Evolutionary conservation across 1,140 invertebrate species (phyloP).

Genomic region (Galleria mellonella): DNA sequence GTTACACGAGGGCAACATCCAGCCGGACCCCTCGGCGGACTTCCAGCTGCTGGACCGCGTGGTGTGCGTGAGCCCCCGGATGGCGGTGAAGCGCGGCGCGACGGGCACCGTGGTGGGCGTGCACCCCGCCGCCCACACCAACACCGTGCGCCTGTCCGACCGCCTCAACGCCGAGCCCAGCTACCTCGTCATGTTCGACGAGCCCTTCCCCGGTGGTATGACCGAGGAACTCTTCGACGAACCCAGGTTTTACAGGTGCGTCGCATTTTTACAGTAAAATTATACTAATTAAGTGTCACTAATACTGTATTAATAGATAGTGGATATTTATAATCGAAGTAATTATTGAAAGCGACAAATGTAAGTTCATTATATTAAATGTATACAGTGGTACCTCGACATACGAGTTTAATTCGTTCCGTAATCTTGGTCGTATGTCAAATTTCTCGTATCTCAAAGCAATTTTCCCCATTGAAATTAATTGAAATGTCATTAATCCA

Average conservation of each 20-base stretch:
- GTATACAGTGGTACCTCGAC: too few species aligned
- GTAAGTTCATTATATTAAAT: too few species aligned
- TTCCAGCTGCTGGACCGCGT: constrained; percentile 89
- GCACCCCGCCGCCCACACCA: constrained; percentile 68
- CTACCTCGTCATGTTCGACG: constrained; percentile 87
- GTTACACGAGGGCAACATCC: constrained; percentile 67
- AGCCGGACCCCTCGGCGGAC: constrained; percentile 80
- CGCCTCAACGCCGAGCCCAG: constrained; percentile 69
- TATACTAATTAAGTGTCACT: too few species aligned
- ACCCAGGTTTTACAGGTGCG: constrained; percentile 56
- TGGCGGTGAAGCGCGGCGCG: constrained; percentile 88
- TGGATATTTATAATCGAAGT: too few species aligned
- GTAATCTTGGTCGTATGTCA: too few species aligned
- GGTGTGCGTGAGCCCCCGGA: constrained; percentile 83
- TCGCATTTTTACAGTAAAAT: neutral
- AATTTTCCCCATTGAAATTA: too few species aligned
- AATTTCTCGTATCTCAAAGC: too few species aligned
- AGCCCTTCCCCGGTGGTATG: constrained; percentile 81
- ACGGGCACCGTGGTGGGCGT: constrained; percentile 89
- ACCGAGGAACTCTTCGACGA: constrained; percentile 73
- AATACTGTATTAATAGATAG: too few species aligned
- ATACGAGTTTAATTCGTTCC: too few species aligned
- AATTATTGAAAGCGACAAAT: too few species aligned
- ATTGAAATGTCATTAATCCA: too few species aligned
- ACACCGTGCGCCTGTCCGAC: constrained; percentile 56